phyloP scores from a whole-genome alignment of 2,113 vertebrate genomes.

The Aegithalos caudatus region DNA sequence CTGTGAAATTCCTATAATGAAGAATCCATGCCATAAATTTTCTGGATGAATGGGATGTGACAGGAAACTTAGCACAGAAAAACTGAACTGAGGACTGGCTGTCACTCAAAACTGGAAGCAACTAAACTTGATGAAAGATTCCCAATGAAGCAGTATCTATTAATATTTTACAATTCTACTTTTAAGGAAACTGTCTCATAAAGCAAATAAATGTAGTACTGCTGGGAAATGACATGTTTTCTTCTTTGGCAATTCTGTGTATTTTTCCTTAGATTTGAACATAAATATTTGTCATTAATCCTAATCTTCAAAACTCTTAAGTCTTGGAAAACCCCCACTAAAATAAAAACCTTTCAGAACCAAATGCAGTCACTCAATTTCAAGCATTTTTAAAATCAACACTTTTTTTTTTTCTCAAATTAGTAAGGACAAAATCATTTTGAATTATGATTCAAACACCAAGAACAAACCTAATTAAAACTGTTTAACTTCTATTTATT shows the following conservation, averaged over 20 bases:
- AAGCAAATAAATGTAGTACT: not conserved
- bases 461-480: not conserved
- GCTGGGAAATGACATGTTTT: not conserved
- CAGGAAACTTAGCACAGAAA: not conserved
- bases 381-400: not conserved
- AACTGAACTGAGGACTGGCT: not conserved
- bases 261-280: not conserved
- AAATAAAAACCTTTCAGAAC: not conserved
- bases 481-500: not conserved
- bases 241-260: not conserved
- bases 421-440: not conserved
- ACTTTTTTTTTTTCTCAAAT: not conserved
- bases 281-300: not conserved
- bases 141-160: not conserved
- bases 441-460: not conserved
- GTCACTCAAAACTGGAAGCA: not conserved
- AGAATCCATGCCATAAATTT: not conserved
- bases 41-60: not conserved
- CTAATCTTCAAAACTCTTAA: not conserved
- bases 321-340: not conserved
- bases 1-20: not conserved
- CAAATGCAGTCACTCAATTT: not conserved
- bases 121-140: not conserved
- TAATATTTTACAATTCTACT: not conserved
- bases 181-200: not conserved